A percentile compares a stretch with the other conserved stretches of the same genome.
These are phyloP conservation scores for Frieseomelitta varia DNA, from an alignment of 1,140 invertebrate species.

Conservation along the genomic window DNA sequence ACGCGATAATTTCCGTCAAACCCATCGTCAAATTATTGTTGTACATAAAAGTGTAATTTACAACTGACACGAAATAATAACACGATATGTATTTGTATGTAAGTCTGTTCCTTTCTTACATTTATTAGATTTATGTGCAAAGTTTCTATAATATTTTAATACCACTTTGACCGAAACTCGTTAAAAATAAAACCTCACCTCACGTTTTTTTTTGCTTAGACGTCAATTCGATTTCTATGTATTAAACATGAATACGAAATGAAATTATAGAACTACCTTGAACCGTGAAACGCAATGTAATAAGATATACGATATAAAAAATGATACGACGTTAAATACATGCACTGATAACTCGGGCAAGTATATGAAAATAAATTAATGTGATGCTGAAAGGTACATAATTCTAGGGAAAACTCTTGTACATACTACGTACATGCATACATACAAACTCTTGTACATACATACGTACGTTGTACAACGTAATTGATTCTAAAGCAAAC, in stretches of 20 bases:
- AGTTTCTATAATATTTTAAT: neutral
- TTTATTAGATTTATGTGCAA: neutral
- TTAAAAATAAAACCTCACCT: neutral
- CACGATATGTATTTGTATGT: no score
- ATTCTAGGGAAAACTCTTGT: neutral
- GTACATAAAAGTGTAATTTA: neutral
- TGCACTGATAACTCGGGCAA: neutral
- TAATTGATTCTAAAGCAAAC: neutral
- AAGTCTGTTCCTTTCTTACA: no score
- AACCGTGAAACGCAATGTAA: constrained; percentile 53
- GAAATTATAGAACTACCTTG: constrained; percentile 56
- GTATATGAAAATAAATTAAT: no score
- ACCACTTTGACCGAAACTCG: neutral
- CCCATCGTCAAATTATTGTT: neutral
- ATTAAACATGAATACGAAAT: neutral
- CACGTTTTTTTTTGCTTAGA: neutral
- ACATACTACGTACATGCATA: no score
- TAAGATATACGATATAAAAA: constrained; percentile 32
- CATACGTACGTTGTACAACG: neutral
- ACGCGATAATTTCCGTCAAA: no score
- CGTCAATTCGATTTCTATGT: no score
- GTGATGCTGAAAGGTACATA: no score
- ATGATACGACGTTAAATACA: neutral
- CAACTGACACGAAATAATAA: no score
- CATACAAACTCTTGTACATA: no score